Evolutionary conservation across 2,797 vertebrate species (phyloP), one percentile per base, ranked within the genome.

Genomic region (Morus bassanus): DNA sequence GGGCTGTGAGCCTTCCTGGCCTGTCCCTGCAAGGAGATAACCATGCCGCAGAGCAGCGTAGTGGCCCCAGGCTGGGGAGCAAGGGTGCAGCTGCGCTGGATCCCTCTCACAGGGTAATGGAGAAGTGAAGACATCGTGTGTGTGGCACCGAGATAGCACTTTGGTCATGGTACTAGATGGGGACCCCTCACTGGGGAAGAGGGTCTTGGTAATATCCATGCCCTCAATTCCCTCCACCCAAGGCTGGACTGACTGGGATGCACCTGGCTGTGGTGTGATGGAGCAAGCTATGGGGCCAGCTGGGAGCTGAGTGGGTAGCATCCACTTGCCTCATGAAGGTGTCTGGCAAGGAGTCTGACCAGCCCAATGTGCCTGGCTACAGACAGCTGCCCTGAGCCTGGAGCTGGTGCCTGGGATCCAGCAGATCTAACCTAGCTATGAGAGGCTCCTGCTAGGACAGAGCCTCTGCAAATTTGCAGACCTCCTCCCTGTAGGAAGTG

Each of bases 11-110:
- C 50, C 45, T 39, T 50, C 12, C 51, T 63, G 56, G 43, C 18
- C 67, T 21, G 22, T 7, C 39, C 13, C 25, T 27, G 60, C 28
- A 35, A 48, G 60, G 64, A 48, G n/a, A 7, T 19, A 15, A 24
- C 56, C 2, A 0, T 59, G 59, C 4, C 31, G 35, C 11, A 33
- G 60, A 30, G 41, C 39, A n/a, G n/a, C 0, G 1, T 33, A 56
- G 48, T 67, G 41, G 50, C 21, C 37, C 25, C 46, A 22, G 48
- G 33, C 54, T 60, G 39, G 33, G 33, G 33, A 91, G 22, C 12
- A 18, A 33, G 60, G 41, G 19, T 57, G 60, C 48, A 28, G 73
- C 61, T 41, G 43, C 35, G 48, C 70, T 79, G 23, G 10, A 35
- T 63, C 23, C 33, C 23, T 73, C 21, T 78, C 8, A 1, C 25